These are phyloP conservation scores for Mesoligia furuncula DNA, from an alignment of 2,888 invertebrate species.

Conservation along the genomic window DNA sequence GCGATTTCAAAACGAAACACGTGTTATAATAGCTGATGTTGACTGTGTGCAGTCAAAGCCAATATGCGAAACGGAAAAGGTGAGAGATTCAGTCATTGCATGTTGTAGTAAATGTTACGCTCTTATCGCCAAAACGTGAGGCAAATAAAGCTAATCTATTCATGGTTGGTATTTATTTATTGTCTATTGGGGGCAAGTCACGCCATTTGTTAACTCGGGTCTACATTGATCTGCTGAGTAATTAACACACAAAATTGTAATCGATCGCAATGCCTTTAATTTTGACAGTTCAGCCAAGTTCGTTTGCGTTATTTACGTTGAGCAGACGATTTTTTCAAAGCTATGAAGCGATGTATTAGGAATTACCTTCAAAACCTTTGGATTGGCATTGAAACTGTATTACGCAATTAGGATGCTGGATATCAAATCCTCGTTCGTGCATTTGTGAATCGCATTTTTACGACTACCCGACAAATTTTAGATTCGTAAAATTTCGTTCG, in stretches of 20 bases:
- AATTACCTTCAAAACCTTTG: not conserved
- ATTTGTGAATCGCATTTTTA: not conserved
- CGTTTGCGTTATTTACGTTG: not conserved
- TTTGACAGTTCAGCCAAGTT: not conserved
- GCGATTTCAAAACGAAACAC: conserved; percentile 91
- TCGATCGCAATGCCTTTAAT: not conserved
- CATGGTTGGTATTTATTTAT: not conserved
- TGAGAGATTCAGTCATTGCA: conserved; percentile 78
- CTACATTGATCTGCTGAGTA: not conserved
- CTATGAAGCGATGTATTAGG: not conserved
- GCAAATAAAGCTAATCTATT: conserved; percentile 19
- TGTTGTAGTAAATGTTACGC: not conserved
- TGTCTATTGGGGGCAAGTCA: conserved; percentile 12
- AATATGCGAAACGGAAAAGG: conserved; percentile 94
- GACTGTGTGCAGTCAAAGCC: conserved; percentile 94
- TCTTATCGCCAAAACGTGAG: not conserved
- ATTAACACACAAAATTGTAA: not conserved
- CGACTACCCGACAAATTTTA: not conserved
- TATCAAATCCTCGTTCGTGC: not conserved
- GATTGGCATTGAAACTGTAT: not conserved
- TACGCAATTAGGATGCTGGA: not conserved
- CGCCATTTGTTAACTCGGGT: not conserved
- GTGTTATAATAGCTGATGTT: conserved; percentile 94
- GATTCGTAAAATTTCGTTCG: not conserved
- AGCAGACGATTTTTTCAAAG: not conserved